phyloP scores from a whole-genome alignment of 2,113 vertebrate genomes.

The Hippotragus niger region DNA sequence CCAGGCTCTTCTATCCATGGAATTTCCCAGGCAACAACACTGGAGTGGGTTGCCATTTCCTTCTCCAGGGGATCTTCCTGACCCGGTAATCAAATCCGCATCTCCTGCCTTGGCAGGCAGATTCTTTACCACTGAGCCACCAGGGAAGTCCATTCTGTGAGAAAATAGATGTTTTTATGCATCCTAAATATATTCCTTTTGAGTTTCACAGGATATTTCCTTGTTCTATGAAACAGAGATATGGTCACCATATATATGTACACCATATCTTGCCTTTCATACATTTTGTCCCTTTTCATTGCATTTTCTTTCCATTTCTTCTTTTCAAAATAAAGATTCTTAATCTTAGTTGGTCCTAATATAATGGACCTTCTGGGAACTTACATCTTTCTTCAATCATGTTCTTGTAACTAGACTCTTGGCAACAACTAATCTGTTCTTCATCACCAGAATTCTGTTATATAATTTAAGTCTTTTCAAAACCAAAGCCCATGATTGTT shows the following conservation, averaged over 20 bases:
- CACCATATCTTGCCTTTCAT: background rate
- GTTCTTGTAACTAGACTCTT: background rate
- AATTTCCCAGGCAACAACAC: background rate
- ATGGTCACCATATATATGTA: background rate
- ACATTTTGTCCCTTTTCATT: background rate
- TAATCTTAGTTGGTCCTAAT: background rate
- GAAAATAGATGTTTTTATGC: background rate
- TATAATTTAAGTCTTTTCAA: background rate
- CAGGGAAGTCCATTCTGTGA: background rate
- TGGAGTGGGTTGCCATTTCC: background rate
- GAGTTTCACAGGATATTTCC: background rate
- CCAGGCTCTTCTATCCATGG: background rate
- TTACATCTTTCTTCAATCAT: background rate
- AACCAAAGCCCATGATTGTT: background rate
- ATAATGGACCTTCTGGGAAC: background rate
- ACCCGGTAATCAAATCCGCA: rapidly evolving
- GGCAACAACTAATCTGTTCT: background rate
- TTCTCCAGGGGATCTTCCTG: background rate
- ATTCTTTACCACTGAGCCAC: background rate
- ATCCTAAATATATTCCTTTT: background rate
- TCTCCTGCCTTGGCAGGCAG: background rate
- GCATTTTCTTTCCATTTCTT: background rate
- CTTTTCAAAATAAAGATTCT: background rate
- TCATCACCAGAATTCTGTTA: background rate
- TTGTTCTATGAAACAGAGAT: background rate